Evolutionary conservation across 2,888 invertebrate genomes (phyloP), one percentile per base, ranked within the genome.

Genomic region (Homarus gammarus): DNA sequence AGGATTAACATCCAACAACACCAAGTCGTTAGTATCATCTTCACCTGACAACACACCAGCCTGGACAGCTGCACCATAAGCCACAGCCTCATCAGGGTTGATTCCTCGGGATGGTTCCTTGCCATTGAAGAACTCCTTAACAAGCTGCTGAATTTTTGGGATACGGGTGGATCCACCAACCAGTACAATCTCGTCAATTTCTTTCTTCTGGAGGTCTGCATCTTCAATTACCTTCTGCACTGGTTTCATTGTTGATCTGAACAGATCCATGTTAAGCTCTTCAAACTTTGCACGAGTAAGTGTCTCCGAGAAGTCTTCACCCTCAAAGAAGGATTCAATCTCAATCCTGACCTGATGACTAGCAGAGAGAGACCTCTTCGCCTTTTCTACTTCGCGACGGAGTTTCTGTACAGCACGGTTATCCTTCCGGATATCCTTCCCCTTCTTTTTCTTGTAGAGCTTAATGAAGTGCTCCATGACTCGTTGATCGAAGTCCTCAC

Each of bases 381-480:
- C 99, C 94, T 99, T 99, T 94, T 99, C 99, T 38, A 99, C 99
- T 94, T 99, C 99, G 94, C 99, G 97, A 94, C 99, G 96, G 93
- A 99, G 95, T 94, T 99, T 99, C 95, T 99, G 99, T 2, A 99
- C 97, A 91, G 99, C 98, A 92, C 98, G 96, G 95, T 97, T 94
- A 94, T 98, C 98, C 94, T 97, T 98, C 92, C 98, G 96, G 94
- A 99, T 97, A 94, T 99, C 98, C 95, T 98, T 98, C 94, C 98
- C 98, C 96, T 97, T 98, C 96, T 99, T 99, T 95, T 98, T 99
- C 95, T 99, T 99, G 96, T 98, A 98, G 94, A 99, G 94, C 94
- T 99, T 99, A 94, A 99, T 98, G 95, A 99, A 99, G 95, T 99
- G 98, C 93, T 99, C 99, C 98, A 99, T 98, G 3, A 99, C 98